Conservation (phyloP, 1,140 invertebrate genomes). For the Piezodorus guildinii region DNA sequence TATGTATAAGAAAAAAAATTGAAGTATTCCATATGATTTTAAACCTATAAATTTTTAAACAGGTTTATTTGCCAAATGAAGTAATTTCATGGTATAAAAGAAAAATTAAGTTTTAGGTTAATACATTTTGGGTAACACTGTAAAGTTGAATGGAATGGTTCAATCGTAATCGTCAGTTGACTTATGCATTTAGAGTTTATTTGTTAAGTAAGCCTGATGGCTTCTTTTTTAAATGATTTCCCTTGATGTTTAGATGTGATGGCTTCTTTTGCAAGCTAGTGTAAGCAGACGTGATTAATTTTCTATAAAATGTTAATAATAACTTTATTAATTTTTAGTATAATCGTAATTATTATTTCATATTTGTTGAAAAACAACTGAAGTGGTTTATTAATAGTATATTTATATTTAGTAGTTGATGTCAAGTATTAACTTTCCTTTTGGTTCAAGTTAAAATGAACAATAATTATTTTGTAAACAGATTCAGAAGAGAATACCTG, state of each 20-base stretch:
- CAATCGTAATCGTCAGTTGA: conserved; percentile 13
- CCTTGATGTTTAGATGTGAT: background rate
- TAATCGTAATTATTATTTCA: background rate
- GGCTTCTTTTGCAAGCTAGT: conserved; percentile 2
- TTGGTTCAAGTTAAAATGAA: background rate
- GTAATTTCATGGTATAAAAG: too few species aligned
- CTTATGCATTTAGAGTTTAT: conserved; percentile 5
- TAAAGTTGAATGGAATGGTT: conserved; percentile 2
- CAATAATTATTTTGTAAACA: background rate
- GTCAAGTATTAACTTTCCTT: background rate
- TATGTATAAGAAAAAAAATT: too few species aligned
- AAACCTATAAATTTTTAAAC: too few species aligned
- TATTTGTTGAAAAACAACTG: background rate
- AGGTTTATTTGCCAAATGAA: too few species aligned
- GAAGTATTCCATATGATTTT: too few species aligned
- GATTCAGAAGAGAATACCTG: background rate
- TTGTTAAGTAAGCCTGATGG: conserved; percentile 4
- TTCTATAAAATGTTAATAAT: background rate
- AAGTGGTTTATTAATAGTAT: too few species aligned
- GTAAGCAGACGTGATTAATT: background rate
- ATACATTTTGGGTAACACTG: too few species aligned
- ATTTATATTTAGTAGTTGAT: too few species aligned
- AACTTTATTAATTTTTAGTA: background rate
- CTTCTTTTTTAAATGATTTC: background rate
- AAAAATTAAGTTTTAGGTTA: too few species aligned